A percentile compares a stretch with the other conserved stretches of the same genome.
Evolutionary conservation across 1,140 invertebrate species (phyloP).

Genomic region (Drosophila bipectinata): DNA sequence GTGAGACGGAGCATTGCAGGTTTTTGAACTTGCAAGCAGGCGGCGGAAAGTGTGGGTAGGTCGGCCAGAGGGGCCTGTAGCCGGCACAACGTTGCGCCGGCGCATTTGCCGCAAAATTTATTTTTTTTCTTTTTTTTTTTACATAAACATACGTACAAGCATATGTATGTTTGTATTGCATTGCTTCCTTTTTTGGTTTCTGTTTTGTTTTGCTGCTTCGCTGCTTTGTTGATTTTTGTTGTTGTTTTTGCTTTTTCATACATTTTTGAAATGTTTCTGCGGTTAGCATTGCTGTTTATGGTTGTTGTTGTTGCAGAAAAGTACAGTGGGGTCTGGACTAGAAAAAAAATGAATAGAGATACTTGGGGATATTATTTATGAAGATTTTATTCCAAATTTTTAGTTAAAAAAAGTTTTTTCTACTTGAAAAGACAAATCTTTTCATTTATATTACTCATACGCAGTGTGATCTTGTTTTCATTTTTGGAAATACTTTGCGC

Average conservation of each 20-base stretch:
- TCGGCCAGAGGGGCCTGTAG: background rate
- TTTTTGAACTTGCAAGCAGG: constrained; percentile 72
- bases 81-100: constrained; percentile 39
- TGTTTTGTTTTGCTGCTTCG: constrained; percentile 40
- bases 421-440: too few species aligned
- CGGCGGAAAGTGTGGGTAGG: constrained; percentile 30
- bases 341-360: background rate
- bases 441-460: background rate
- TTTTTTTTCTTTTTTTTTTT: constrained; percentile 45
- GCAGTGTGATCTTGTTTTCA: background rate
- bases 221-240: constrained; percentile 34
- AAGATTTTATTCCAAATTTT: background rate
- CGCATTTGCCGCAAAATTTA: constrained; percentile 63
- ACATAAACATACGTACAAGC: background rate
- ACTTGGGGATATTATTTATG: too few species aligned
- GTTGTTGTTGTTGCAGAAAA: background rate
- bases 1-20: constrained; percentile 42
- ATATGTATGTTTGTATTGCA: constrained; percentile 24
- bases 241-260: constrained; percentile 19
- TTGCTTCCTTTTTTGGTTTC: constrained; percentile 39
- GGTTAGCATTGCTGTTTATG: constrained; percentile 32
- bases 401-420: background rate
- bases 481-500: too few species aligned
- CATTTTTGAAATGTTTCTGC: constrained; percentile 68
- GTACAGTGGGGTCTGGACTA: constrained; percentile 12